These are phyloP conservation scores for Hypercompe scribonia DNA, from an alignment of 2,888 invertebrate species.

Conservation along the genomic window DNA sequence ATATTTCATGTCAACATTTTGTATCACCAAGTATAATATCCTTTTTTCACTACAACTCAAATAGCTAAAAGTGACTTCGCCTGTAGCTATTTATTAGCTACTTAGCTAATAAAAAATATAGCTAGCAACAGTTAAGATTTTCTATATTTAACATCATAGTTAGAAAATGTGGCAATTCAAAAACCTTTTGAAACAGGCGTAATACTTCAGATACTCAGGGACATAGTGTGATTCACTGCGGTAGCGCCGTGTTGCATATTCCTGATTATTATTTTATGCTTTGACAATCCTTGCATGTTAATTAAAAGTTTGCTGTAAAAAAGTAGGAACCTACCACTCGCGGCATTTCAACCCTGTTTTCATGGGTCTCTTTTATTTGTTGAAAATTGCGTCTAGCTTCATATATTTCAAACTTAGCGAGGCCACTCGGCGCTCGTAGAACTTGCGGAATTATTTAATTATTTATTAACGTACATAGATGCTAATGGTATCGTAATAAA, in stretches of 20 bases:
- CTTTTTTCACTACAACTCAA: background rate
- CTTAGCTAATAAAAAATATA: background rate
- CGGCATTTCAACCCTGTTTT: conserved; percentile 31
- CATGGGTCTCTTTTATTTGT: conserved; percentile 31
- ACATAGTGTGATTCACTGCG: conserved; percentile 43
- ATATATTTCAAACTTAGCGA: background rate
- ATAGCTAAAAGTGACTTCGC: background rate
- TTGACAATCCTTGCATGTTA: conserved; percentile 72
- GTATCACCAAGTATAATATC: background rate
- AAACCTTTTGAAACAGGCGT: conserved; percentile 40
- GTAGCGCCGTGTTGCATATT: conserved; percentile 41
- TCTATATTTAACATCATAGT: background rate
- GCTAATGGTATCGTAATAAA: conserved; percentile 8
- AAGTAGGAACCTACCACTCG: conserved; percentile 33
- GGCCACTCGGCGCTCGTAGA: background rate
- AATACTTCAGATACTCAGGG: conserved; percentile 29
- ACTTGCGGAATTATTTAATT: conserved; percentile 16
- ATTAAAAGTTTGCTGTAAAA: conserved; percentile 59
- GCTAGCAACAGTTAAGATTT: background rate
- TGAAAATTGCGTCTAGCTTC: conserved; percentile 26
- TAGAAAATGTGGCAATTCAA: conserved; percentile 27
- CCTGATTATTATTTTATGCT: conserved; percentile 64
- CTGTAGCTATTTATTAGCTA: too few relatives aligned
- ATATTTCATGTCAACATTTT: background rate
- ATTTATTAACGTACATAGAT: conserved; percentile 13